A percentile compares a stretch with the other conserved stretches of the same genome.
These are phyloP conservation scores for Sphaeramia orbicularis DNA, from an alignment of 2,797 vertebrate genomes.

Conservation along the genomic window DNA sequence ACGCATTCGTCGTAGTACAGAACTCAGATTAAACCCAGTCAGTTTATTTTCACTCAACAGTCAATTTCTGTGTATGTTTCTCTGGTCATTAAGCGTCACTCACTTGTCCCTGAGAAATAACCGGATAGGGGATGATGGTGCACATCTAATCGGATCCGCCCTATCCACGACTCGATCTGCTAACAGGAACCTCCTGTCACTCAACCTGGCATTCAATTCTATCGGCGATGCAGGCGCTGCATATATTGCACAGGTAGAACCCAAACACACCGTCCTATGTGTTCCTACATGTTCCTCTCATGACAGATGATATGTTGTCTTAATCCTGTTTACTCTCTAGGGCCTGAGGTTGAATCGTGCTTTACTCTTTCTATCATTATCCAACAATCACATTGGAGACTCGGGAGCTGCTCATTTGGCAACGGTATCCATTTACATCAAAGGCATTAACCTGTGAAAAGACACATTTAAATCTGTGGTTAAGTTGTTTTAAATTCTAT, in stretches of 20 bases:
- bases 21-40: neutral
- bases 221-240: slow-evolving; percentile 88
- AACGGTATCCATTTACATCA: slow-evolving; percentile 58
- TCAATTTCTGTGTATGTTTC: slow-evolving; percentile 3
- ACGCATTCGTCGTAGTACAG: neutral
- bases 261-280: neutral
- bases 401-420: slow-evolving; percentile 85
- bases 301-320: slow-evolving; percentile 3
- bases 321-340: slow-evolving; percentile 69
- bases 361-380: slow-evolving; percentile 87
- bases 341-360: slow-evolving; percentile 90
- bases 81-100: slow-evolving; percentile 77
- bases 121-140: slow-evolving; percentile 83
- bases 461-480: slow-evolving; percentile 44
- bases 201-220: slow-evolving; percentile 90
- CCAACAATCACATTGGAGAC: slow-evolving; percentile 89
- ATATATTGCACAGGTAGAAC: slow-evolving; percentile 86
- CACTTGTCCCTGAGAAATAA: slow-evolving; percentile 90
- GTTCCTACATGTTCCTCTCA: neutral
- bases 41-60: too few species aligned
- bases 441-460: slow-evolving; percentile 30
- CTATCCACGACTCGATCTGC: slow-evolving; percentile 79
- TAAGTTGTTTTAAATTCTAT: slow-evolving; percentile 50
- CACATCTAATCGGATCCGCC: slow-evolving; percentile 84
- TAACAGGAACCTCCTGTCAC: slow-evolving; percentile 85